Evolutionary conservation across 1,140 invertebrate species (phyloP).

Genomic region (Bombus waltoni): DNA sequence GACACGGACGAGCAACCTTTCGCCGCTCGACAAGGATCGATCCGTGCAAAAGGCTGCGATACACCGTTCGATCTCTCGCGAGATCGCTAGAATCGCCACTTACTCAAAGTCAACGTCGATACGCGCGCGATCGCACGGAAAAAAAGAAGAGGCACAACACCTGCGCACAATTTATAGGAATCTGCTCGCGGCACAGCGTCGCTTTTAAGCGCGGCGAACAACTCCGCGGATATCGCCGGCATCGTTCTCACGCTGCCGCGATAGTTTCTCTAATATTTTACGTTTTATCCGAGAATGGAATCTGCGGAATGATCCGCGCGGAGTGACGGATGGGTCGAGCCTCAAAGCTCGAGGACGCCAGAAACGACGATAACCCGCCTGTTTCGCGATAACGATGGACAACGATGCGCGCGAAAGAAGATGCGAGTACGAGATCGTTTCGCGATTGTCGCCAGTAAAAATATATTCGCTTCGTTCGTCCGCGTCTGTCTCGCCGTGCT

Average conservation of each 20-base stretch:
- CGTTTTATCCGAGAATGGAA: neutral
- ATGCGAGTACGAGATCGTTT: neutral
- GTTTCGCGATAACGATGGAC: too few species aligned
- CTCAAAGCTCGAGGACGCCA: neutral
- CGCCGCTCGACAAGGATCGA: conserved; percentile 17
- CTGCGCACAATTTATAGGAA: conserved; percentile 37
- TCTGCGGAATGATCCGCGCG: neutral
- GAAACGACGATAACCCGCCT: neutral
- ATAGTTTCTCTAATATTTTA: conserved; percentile 23
- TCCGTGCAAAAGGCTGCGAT: conserved; percentile 12
- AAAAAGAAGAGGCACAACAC: neutral
- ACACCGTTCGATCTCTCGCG: conserved; percentile 26
- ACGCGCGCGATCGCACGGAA: neutral
- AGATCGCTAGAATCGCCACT: conserved; percentile 25
- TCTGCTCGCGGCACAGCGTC: neutral
- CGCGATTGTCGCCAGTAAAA: neutral
- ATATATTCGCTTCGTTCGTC: neutral
- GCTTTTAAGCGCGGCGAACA: neutral
- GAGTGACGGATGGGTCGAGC: neutral
- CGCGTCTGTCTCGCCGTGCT: neutral
- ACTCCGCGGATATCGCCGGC: neutral
- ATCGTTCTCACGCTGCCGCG: conserved; percentile 32
- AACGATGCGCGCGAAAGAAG: neutral
- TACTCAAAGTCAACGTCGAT: conserved; percentile 32
- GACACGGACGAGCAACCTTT: conserved; percentile 41